Conservation (phyloP, 1,140 invertebrate species). For the Cecropterus lyciades region DNA sequence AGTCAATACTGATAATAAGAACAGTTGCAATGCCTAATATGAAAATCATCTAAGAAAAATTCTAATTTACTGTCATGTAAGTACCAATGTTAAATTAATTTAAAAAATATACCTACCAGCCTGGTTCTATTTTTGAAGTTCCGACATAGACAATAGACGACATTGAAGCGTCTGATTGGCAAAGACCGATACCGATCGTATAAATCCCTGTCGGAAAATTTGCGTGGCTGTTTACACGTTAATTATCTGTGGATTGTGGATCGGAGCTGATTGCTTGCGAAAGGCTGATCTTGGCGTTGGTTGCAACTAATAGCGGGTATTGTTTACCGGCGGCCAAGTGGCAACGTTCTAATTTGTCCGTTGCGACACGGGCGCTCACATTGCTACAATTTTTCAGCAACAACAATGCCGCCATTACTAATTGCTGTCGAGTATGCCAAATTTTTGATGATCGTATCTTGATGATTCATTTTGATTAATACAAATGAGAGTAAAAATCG, state of each 20-base stretch:
- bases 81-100: no score
- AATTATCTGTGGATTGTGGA: constrained; percentile 33
- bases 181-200: constrained; percentile 26
- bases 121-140: constrained; percentile 22
- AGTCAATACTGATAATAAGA: no score
- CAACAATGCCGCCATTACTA: constrained; percentile 30
- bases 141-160: constrained; percentile 19
- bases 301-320: constrained; percentile 6
- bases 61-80: no score
- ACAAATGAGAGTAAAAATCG: background rate
- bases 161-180: constrained; percentile 30
- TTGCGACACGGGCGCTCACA: constrained; percentile 33
- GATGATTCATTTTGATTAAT: constrained; percentile 1
- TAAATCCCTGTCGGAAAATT: constrained; percentile 27
- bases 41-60: no score
- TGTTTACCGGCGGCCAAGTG: constrained; percentile 31
- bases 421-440: constrained; percentile 29
- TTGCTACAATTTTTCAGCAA: constrained; percentile 30
- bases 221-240: constrained; percentile 24
- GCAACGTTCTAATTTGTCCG: constrained; percentile 32
- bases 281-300: constrained; percentile 27
- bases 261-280: constrained; percentile 33
- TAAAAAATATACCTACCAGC: background rate
- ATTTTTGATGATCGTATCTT: constrained; percentile 13
- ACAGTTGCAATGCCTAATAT: no score